A percentile compares a stretch with the other conserved stretches of the same genome.
Evolutionary conservation across 2,797 vertebrate genomes (phyloP).

Genomic region (Fringilla coelebs): DNA sequence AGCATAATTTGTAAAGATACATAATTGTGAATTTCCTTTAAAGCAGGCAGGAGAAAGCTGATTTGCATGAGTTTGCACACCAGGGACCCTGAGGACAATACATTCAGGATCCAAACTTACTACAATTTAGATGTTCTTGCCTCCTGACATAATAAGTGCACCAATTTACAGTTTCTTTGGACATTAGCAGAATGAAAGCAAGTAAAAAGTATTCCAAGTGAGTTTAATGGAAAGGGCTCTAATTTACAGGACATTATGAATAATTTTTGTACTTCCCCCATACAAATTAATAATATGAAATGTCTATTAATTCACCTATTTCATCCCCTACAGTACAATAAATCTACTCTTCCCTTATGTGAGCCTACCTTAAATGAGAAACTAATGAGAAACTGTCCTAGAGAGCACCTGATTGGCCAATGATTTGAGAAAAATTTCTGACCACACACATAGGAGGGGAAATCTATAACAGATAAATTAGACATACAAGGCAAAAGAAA

Average conservation of each 20-base stretch:
- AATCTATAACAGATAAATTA: not conserved
- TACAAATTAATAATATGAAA: conserved; percentile 1
- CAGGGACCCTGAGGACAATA: not conserved
- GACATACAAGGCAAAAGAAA: not conserved
- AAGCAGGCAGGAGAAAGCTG: not conserved
- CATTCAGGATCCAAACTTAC: not conserved
- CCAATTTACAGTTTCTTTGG: not conserved
- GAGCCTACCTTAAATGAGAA: not conserved
- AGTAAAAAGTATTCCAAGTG: not conserved
- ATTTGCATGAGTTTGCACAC: not conserved
- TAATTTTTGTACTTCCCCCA: not conserved
- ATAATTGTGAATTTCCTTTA: not conserved
- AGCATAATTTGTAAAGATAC: not conserved
- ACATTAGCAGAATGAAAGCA: not conserved
- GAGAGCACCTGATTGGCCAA: not conserved
- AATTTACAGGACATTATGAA: not conserved
- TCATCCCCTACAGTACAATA: not conserved
- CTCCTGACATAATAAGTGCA: not conserved
- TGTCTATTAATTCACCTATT: conserved; percentile 8
- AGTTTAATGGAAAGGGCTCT: not conserved
- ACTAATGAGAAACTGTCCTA: not conserved
- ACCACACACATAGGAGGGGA: not conserved
- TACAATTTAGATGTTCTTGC: not conserved
- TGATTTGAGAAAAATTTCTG: not conserved
- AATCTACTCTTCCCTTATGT: not conserved